Evolutionary conservation across 2,888 invertebrate genomes (phyloP), one percentile per base, ranked within the genome.

Genomic region (Spilarctia lutea): DNA sequence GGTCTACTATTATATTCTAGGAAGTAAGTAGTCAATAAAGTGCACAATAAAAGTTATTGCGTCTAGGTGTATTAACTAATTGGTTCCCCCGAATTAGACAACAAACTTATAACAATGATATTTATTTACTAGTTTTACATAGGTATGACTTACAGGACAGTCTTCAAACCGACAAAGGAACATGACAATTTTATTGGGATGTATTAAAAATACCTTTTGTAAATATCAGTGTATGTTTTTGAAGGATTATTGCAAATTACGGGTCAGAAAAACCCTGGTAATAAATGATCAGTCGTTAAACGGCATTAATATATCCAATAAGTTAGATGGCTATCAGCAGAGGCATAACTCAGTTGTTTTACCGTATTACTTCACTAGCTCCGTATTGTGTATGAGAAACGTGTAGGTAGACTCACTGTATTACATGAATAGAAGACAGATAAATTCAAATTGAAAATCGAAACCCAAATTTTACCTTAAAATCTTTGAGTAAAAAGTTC

Each of bases 261-360:
- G 60, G 35, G 66, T 42, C 63, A 68, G 20, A 20, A 73, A 48
- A 77, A 74, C 75, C 73, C 63, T 66, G 67, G 79, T 70, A 81
- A 80, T 83, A 81, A 82, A 87, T 80, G 71, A 68, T 78, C 73
- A 68, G 76, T 84, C 79, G 80, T 85, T 77, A 83, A 83, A 78
- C 66, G 79, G 83, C 75, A 81, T 82, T 83, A 83, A 85, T 83
- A 75, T 73, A 78, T 77, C 80, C 81, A 82, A 84, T 87, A 86
- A 84, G 75, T 60, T 67, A 82, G 84, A 82, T 82, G 76, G 78
- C 81, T 75, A 82, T 82, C 77, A 83, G 80, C 73, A 75, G 77
- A 79, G 60, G 68, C 74, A 75, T 78, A 77, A 74, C 80, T 78
- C 67, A 71, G 27, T 67, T 71, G 72, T 82, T 79, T 0, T 11